Evolutionary conservation across 2,113 vertebrate species (phyloP).

Genomic region (Petrocephalus zakoni): DNA sequence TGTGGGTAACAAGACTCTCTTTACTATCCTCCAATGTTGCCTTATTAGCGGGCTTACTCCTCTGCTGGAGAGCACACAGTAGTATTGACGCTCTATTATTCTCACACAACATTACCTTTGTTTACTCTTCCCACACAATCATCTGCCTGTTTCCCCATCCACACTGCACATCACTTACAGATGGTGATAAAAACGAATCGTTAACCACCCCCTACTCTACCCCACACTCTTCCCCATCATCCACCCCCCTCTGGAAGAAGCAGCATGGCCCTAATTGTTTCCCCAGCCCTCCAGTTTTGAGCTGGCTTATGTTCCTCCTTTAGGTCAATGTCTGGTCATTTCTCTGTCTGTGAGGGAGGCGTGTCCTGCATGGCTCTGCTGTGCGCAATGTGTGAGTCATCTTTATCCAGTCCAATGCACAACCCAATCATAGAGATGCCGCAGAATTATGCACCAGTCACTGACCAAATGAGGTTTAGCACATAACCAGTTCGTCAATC

Average conservation of each 20-base stretch:
- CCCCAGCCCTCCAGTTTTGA: constrained; percentile 43
- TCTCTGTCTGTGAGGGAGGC: neutral
- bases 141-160: constrained; percentile 1
- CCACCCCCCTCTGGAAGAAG: neutral
- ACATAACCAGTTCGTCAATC: neutral
- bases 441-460: neutral
- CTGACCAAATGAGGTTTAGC: neutral
- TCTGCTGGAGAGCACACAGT: neutral
- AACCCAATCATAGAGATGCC: neutral
- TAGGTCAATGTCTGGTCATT: constrained; percentile 41
- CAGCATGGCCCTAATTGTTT: constrained; percentile 65
- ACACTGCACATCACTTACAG: neutral
- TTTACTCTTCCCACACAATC: constrained; percentile 4
- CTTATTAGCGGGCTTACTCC: neutral
- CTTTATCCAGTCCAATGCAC: neutral
- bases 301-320: constrained; percentile 57
- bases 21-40: neutral
- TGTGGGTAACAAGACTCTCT: neutral
- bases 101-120: constrained; percentile 10
- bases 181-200: neutral
- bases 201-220: neutral
- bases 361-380: neutral
- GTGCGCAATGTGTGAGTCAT: neutral
- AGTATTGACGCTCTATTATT: neutral
- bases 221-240: neutral